Conservation (phyloP, 1,140 invertebrate species). For the Solenopsis fugax region DNA sequence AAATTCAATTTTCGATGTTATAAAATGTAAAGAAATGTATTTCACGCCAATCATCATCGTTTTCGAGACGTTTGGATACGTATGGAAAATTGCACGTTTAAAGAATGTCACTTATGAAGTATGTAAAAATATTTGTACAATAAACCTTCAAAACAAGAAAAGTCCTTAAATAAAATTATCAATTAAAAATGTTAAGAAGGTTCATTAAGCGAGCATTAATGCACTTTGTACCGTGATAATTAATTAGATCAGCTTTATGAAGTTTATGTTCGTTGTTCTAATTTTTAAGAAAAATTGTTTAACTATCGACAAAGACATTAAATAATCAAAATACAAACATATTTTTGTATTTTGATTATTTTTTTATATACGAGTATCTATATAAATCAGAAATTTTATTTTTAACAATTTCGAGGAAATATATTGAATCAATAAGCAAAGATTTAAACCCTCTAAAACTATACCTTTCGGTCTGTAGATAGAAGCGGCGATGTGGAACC, state of each 20-base stretch:
- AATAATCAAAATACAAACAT: too few species aligned
- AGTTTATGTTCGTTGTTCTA: neutral
- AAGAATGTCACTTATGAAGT: neutral
- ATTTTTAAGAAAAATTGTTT: neutral
- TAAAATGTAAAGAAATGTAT: conserved; percentile 21
- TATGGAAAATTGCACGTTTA: neutral
- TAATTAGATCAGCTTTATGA: neutral
- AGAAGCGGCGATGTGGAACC: neutral
- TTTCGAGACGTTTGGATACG: neutral
- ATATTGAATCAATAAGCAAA: conserved; percentile 15
- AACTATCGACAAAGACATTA: neutral
- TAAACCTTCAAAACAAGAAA: neutral
- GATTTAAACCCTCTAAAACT: conserved; percentile 23
- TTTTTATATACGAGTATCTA: too few species aligned
- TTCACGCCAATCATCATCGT: neutral
- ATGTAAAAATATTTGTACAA: neutral
- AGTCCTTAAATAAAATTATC: neutral
- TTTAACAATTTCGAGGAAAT: neutral
- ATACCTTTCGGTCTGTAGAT: neutral
- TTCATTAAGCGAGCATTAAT: neutral
- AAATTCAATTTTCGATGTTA: conserved; percentile 25
- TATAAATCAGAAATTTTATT: neutral
- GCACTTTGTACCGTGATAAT: neutral
- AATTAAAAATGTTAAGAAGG: neutral
- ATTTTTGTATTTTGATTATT: too few species aligned